Percentiles rank a stretch among this genome's conserved stretches.
Conservation (phyloP, 1,140 invertebrate species). For the Trissolcus basalis region DNA sequence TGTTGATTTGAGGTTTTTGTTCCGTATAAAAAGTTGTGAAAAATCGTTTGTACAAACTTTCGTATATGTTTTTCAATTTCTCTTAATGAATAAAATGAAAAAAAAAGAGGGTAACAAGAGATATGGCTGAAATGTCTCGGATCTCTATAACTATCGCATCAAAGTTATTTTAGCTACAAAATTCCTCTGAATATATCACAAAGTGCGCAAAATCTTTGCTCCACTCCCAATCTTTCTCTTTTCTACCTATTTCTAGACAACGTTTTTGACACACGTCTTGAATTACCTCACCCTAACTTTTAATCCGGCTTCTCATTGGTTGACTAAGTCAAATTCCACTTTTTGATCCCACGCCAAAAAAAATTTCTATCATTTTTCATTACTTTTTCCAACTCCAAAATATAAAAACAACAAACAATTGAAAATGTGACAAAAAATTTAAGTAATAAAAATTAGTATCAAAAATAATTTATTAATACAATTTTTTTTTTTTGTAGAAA, state of each 20-base stretch:
- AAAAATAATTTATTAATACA: too few relatives aligned
- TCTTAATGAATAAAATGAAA: too few relatives aligned
- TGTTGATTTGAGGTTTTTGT: too few relatives aligned
- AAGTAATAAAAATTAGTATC: too few relatives aligned
- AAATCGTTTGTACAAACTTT: too few relatives aligned
- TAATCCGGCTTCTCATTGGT: background rate
- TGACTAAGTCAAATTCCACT: background rate
- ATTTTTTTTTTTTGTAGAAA: too few relatives aligned
- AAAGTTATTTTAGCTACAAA: conserved; percentile 73
- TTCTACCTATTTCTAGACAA: conserved; percentile 55
- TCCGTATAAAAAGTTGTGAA: too few relatives aligned
- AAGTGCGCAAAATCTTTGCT: conserved; percentile 70
- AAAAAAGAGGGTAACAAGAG: background rate
- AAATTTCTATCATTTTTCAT: too few relatives aligned
- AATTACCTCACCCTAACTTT: conserved; percentile 16
- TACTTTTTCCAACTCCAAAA: too few relatives aligned
- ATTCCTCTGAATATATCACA: conserved; percentile 74
- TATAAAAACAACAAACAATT: too few relatives aligned
- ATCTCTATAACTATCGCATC: conserved; percentile 51
- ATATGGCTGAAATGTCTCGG: conserved; percentile 26
- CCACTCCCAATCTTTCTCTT: conserved; percentile 53
- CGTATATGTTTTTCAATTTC: too few relatives aligned
- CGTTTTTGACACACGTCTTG: conserved; percentile 22
- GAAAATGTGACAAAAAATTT: too few relatives aligned
- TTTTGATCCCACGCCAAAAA: background rate